Base-by-base conservation (phyloP, 2,797 vertebrate species). In the Pelochelys cantorii region DNA sequence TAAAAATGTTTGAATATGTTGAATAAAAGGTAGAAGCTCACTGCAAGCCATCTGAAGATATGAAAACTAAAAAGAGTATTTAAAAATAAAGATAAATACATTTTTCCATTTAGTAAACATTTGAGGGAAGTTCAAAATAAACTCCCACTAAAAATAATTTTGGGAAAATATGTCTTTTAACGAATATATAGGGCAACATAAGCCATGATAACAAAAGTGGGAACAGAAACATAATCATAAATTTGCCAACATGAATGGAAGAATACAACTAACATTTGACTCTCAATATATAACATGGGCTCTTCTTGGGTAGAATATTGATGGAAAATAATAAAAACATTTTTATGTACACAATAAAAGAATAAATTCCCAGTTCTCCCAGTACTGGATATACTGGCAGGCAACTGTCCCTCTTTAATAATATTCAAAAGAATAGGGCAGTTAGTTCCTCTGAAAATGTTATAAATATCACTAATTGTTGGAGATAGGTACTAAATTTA, bases 261-360 rank as follows among this genome's bases (percentile, higher is more conserved):
- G 91, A 85, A 71, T 91, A 88, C 87, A 90, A 86, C 83, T 92
- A 92, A 90, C 1, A 5, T 89, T 94, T 94, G 79, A 86, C 53
- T 91, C 62, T 85, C 90, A 85, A 31, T 65, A 87, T 89, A 78
- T 96, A 85, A 86, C 92, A 93, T 48, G 83, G 86, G 77, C 81
- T 90, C 86, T 93, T 95, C 96, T 84, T 85, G 85, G 91, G 95
- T 34, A 90, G 82, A 97, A 96, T 92, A 86, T 94, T 93, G 91
- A 85, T 89, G 88, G 92, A 96, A 95, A 95, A 95, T 4, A 80
- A 91, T 94, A 96, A 95, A 93, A 79, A 94, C 88, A 42, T 96
- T 90, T 95, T 95, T 97, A 90, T 94, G 85, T 77, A 89, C 79
- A 84, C 93, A 77, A 93, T 94, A 92, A 95, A 92, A 90, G 94